These are phyloP conservation scores for Misgurnus mizolepis DNA, from an alignment of 2,113 vertebrate genomes.

Conservation along the genomic window DNA sequence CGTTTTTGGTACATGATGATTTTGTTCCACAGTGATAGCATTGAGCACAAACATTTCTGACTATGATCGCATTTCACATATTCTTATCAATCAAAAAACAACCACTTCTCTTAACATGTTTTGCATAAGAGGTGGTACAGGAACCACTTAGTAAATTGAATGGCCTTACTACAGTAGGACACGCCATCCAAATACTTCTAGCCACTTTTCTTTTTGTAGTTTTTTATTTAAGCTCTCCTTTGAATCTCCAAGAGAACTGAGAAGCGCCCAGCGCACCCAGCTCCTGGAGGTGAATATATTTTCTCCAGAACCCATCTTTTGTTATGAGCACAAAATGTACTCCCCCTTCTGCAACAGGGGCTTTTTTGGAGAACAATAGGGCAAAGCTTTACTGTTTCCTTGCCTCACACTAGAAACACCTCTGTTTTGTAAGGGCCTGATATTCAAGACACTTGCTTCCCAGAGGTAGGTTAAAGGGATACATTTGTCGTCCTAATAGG, in stretches of 20 bases:
- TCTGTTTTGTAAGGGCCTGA: conserved; percentile 67
- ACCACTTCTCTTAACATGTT: background rate
- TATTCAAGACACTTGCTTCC: conserved; percentile 65
- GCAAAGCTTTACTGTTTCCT: conserved; percentile 63
- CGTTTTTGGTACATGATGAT: background rate
- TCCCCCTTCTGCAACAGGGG: conserved; percentile 58
- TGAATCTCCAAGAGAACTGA: conserved; percentile 32
- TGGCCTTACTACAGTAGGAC: background rate
- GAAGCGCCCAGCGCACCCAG: background rate
- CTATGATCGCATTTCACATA: conserved; percentile 43
- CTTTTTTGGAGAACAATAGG: conserved; percentile 63
- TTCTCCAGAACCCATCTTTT: conserved; percentile 66
- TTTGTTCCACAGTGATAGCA: conserved; percentile 16
- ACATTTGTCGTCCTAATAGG: conserved; percentile 71
- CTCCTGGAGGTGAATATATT: conserved; percentile 54
- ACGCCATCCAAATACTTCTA: conserved; percentile 11
- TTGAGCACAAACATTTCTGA: conserved; percentile 22
- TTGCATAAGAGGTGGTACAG: background rate
- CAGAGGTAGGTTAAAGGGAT: conserved; percentile 61
- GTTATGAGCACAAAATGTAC: conserved; percentile 63
- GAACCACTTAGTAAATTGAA: conserved; percentile 10
- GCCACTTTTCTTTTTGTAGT: background rate
- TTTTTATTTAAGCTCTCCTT: conserved; percentile 40
- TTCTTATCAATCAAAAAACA: conserved; percentile 40
- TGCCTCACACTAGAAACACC: conserved; percentile 64